Evolutionary conservation across 2,113 vertebrate species (phyloP).

Genomic region (Tetrao urogallus): DNA sequence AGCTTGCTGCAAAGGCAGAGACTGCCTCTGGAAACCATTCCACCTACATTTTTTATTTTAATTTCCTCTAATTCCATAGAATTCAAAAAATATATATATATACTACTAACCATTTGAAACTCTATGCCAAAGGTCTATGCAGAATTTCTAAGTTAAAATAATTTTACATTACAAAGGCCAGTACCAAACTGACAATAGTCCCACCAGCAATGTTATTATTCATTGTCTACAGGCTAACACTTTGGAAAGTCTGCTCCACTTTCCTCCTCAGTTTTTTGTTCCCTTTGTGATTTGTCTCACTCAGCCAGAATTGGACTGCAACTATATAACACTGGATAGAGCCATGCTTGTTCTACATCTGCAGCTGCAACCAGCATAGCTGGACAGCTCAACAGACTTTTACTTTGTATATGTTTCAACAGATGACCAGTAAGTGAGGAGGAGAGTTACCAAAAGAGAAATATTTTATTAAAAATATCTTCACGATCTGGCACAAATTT

Average conservation of each 20-base stretch:
- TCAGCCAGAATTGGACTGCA: too few relatives aligned
- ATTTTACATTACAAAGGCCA: background rate
- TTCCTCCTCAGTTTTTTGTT: background rate
- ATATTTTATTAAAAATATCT: background rate
- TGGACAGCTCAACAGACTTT: background rate
- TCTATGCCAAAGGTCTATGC: background rate
- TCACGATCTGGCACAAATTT: too few relatives aligned
- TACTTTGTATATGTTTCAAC: background rate
- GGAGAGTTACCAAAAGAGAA: background rate
- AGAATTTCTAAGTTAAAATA: background rate
- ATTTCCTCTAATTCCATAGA: background rate
- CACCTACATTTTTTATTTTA: background rate
- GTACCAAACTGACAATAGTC: background rate
- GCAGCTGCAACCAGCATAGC: background rate
- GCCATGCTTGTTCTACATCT: background rate
- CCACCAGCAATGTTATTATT: background rate
- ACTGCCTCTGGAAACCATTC: background rate
- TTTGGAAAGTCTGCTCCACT: background rate
- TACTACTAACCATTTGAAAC: fast-evolving
- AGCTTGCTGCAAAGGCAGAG: background rate
- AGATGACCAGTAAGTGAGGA: background rate
- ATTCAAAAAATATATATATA: background rate
- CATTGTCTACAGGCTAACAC: background rate
- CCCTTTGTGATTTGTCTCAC: background rate
- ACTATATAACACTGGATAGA: background rate